Percentiles rank a stretch among this genome's conserved stretches.
Evolutionary conservation across 2,113 vertebrate genomes (phyloP).

Genomic region (Egretta garzetta): DNA sequence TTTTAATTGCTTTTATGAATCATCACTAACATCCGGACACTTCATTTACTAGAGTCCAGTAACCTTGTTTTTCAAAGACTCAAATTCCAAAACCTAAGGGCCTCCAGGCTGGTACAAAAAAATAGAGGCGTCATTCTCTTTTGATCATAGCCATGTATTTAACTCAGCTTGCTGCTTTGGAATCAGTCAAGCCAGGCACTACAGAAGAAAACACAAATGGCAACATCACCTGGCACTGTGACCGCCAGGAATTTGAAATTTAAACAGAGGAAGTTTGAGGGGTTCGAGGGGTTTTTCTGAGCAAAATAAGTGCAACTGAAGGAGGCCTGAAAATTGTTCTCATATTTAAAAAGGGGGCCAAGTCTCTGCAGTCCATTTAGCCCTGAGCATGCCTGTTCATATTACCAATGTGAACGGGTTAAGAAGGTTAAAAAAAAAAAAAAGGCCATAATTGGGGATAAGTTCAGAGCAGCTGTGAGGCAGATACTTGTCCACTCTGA

Average conservation of each 20-base stretch:
- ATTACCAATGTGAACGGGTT: not conserved
- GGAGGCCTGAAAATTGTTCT: not conserved
- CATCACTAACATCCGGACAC: not conserved
- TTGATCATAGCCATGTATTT: not conserved
- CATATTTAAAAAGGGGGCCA: not conserved
- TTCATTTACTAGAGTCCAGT: conserved; percentile 35
- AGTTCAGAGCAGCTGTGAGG: not conserved
- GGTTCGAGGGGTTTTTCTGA: not conserved
- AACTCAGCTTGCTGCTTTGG: not conserved
- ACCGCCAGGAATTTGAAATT: not conserved
- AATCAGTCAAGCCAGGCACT: not conserved
- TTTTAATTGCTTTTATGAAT: conserved; percentile 64
- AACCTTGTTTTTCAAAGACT: not conserved
- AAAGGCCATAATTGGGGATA: not conserved
- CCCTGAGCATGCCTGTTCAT: not conserved
- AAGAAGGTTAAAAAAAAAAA: not conserved
- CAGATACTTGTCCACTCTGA: not conserved
- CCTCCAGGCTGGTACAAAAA: not conserved
- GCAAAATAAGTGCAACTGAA: not conserved
- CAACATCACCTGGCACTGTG: conserved; percentile 3
- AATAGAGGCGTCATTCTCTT: not conserved
- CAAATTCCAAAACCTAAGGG: not conserved
- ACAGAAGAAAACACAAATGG: not conserved
- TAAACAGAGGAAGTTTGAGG: not conserved
- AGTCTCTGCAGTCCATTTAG: not conserved